These are phyloP conservation scores for Marronus borbonicus DNA, from an alignment of 2,888 invertebrate species.

Conservation along the genomic window DNA sequence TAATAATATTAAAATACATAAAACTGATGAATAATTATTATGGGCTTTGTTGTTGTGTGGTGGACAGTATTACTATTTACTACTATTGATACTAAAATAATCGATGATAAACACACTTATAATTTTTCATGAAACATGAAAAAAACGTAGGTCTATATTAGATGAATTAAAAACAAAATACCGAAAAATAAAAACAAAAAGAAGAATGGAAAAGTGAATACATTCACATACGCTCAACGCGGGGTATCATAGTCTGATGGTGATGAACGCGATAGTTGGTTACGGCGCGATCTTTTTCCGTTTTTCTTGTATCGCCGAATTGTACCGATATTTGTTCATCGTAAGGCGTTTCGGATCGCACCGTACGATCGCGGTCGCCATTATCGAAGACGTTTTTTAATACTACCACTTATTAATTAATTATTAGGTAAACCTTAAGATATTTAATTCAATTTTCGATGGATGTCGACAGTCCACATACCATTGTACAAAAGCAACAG, in stretches of 20 bases:
- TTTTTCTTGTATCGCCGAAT: conserved; percentile 35
- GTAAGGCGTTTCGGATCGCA: conserved; percentile 17
- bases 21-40: conserved; percentile 2
- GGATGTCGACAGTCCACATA: background rate
- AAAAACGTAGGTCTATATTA: conserved; percentile 71
- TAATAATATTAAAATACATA: conserved; percentile 2
- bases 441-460: conserved; percentile 13
- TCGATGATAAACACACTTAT: conserved; percentile 51
- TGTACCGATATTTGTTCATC: conserved; percentile 30
- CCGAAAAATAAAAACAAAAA: too few relatives aligned
- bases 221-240: background rate
- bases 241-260: background rate
- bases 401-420: background rate
- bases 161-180: conserved; percentile 63
- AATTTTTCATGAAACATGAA: conserved; percentile 70
- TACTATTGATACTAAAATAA: conserved; percentile 42
- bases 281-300: conserved; percentile 27
- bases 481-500: background rate
- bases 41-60: conserved; percentile 45
- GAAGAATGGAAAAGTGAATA: background rate
- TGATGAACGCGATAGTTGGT: conserved; percentile 8
- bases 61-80: conserved; percentile 32
- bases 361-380: conserved; percentile 15
- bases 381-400: conserved; percentile 1
- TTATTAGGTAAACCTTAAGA: conserved; percentile 11